A percentile compares a stretch with the other conserved stretches of the same genome.
Evolutionary conservation across 2,888 invertebrate species (phyloP).

Genomic region (Drosophila eohydei): DNA sequence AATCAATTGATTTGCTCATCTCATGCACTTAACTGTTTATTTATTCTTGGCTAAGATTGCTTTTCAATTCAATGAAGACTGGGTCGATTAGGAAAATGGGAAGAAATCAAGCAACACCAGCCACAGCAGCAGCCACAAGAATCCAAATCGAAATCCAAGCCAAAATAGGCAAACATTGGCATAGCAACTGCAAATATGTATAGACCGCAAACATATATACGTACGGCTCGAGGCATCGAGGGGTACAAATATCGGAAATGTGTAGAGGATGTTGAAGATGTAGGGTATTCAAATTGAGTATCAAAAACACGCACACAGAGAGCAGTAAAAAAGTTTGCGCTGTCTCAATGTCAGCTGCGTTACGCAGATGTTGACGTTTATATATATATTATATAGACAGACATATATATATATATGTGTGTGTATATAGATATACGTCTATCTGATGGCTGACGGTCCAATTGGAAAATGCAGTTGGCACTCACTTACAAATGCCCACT

Average conservation of each 20-base stretch:
- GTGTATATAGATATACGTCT: background rate
- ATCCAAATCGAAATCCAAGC: slow-evolving; percentile 12
- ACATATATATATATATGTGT: background rate
- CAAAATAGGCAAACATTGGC: slow-evolving; percentile 23
- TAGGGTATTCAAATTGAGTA: slow-evolving; percentile 3
- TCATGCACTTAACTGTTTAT: slow-evolving; percentile 25
- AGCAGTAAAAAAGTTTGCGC: slow-evolving; percentile 8
- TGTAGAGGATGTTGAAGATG: background rate
- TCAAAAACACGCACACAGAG: background rate
- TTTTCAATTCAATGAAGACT: slow-evolving; percentile 15
- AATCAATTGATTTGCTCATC: slow-evolving; percentile 5
- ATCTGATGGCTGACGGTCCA: slow-evolving; percentile 3
- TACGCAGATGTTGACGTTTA: slow-evolving; percentile 6
- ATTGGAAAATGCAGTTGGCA: slow-evolving; percentile 50
- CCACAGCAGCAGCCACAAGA: background rate
- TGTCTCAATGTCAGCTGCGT: slow-evolving; percentile 49
- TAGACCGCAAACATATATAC: background rate
- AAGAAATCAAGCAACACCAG: background rate
- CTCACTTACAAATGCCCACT: slow-evolving; percentile 49
- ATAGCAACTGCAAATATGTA: slow-evolving; percentile 16
- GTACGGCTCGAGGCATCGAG: background rate
- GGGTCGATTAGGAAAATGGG: slow-evolving; percentile 3
- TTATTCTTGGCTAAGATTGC: slow-evolving; percentile 12
- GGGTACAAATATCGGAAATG: background rate
- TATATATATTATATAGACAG: background rate